Evolutionary conservation across 2,888 invertebrate genomes (phyloP).

Genomic region (Thumatha senex): DNA sequence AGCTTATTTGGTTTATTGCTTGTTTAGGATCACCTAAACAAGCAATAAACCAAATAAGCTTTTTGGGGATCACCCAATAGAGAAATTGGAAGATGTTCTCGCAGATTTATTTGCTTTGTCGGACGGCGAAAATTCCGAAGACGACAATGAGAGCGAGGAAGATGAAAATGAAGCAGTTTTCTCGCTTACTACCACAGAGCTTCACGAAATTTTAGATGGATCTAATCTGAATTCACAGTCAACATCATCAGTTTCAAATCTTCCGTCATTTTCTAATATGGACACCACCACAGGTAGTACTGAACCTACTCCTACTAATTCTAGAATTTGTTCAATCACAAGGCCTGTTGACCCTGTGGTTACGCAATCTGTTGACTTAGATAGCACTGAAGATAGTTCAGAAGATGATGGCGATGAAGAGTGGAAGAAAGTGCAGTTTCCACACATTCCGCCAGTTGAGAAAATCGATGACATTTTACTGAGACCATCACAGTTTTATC

Average conservation of each 20-base stretch:
- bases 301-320: slow-evolving; percentile 11
- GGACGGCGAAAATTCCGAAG: slow-evolving; percentile 16
- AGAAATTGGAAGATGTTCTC: slow-evolving; percentile 7
- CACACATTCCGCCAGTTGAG: slow-evolving; percentile 2
- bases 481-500: slow-evolving; percentile 4
- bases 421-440: slow-evolving; percentile 13
- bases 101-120: slow-evolving; percentile 3
- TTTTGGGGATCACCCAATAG: too few relatives aligned
- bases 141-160: slow-evolving; percentile 16
- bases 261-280: too few relatives aligned
- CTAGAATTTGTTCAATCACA: slow-evolving; percentile 2
- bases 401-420: slow-evolving; percentile 7
- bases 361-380: slow-evolving; percentile 2
- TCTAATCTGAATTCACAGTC: slow-evolving; percentile 6
- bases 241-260: too few relatives aligned
- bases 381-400: slow-evolving; percentile 1
- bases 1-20: neutral
- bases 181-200: too few relatives aligned
- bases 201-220: slow-evolving; percentile 16
- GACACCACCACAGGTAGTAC: neutral
- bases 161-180: slow-evolving; percentile 17
- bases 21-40: too few relatives aligned
- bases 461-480: slow-evolving; percentile 2
- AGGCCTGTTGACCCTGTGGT: slow-evolving; percentile 2
- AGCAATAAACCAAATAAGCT: too few relatives aligned